These are phyloP conservation scores for Zaprionus bogoriensis DNA, from an alignment of 2,888 invertebrate genomes.

Conservation along the genomic window DNA sequence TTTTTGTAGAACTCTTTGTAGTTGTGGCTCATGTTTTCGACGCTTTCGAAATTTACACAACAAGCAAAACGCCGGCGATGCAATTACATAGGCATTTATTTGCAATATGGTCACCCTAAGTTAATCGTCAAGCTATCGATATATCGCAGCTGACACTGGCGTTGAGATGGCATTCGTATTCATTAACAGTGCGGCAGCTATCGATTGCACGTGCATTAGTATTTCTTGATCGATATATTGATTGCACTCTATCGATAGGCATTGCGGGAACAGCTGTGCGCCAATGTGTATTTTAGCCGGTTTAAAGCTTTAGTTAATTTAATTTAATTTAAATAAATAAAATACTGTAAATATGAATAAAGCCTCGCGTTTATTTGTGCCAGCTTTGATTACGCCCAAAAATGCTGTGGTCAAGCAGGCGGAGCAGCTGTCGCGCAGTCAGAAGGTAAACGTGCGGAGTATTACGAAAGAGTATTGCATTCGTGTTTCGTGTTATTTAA, in stretches of 20 bases:
- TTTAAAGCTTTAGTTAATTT: neutral
- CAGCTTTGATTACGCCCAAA: slow-evolving; percentile 86
- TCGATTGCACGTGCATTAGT: too few relatives aligned
- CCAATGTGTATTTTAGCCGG: slow-evolving; percentile 7
- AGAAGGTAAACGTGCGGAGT: slow-evolving; percentile 85
- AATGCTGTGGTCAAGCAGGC: slow-evolving; percentile 85
- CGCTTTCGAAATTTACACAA: neutral
- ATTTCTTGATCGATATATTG: neutral
- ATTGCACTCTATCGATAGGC: neutral
- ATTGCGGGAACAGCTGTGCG: slow-evolving; percentile 12
- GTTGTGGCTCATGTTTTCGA: slow-evolving; percentile 38
- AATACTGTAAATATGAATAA: too few relatives aligned
- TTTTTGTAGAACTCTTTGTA: slow-evolving; percentile 64
- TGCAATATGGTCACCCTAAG: slow-evolving; percentile 3
- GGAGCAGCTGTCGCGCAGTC: slow-evolving; percentile 88
- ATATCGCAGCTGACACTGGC: too few relatives aligned
- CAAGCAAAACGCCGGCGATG: slow-evolving; percentile 29
- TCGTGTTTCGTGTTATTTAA: too few relatives aligned
- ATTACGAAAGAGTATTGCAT: too few relatives aligned
- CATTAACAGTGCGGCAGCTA: too few relatives aligned
- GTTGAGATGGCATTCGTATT: too few relatives aligned
- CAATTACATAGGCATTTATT: neutral
- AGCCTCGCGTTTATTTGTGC: slow-evolving; percentile 89
- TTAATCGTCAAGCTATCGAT: neutral
- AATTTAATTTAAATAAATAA: neutral